phyloP scores from a whole-genome alignment of 2,888 invertebrate species.

The Sinotaia quadrata region DNA sequence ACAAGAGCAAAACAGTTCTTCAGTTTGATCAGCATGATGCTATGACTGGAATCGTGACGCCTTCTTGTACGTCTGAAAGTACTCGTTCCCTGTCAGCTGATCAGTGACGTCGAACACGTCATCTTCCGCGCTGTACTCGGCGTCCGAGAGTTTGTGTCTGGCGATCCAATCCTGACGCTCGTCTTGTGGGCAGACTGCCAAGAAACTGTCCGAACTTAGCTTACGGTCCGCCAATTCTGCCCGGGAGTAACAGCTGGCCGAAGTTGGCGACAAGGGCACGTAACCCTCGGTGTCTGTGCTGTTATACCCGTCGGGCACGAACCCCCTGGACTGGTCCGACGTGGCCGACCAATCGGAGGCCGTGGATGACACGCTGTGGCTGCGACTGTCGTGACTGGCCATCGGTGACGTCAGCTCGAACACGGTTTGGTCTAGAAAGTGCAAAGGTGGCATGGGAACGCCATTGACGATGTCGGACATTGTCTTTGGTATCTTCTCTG shows the following conservation, averaged over 20 bases:
- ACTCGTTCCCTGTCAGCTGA: no score
- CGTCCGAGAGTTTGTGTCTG: background rate
- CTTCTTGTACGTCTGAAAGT: no score
- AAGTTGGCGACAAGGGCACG: background rate
- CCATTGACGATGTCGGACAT: no score
- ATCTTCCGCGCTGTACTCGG: background rate
- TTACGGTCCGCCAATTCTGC: background rate
- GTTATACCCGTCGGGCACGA: background rate
- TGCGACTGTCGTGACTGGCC: conserved; percentile 4
- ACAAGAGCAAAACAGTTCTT: no score
- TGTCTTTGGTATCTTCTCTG: no score
- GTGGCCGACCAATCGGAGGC: conserved; percentile 4
- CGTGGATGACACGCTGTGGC: conserved; percentile 21
- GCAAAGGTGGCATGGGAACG: background rate
- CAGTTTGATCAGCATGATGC: no score
- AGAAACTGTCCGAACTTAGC: background rate
- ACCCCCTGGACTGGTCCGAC: conserved; percentile 13
- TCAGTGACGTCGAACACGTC: background rate
- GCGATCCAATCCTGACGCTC: no score
- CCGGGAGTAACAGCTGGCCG: background rate
- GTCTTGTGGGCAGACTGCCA: no score
- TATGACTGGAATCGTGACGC: no score
- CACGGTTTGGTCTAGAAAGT: background rate
- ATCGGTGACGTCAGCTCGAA: background rate
- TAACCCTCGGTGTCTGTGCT: background rate